These are phyloP conservation scores for Pachliopta kotzebuea DNA, from an alignment of 2,888 invertebrate genomes.

Conservation along the genomic window DNA sequence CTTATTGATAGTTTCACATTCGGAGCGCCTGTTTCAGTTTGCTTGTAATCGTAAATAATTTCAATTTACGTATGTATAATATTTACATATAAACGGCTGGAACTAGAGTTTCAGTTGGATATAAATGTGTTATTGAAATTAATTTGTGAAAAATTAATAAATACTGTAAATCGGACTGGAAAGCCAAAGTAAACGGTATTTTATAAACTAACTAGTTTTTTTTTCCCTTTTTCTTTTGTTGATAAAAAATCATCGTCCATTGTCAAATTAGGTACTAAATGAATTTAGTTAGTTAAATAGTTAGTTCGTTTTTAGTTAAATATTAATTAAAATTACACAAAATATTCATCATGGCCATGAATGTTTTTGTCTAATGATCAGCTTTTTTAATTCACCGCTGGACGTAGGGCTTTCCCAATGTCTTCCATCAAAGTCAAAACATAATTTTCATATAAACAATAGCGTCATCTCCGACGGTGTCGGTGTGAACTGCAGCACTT, in stretches of 20 bases:
- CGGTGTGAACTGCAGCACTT: too few relatives aligned
- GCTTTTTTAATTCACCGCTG: too few relatives aligned
- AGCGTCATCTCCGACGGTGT: too few relatives aligned
- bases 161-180: conserved; percentile 79
- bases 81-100: conserved; percentile 57
- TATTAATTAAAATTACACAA: too few relatives aligned
- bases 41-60: conserved; percentile 54
- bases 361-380: too few relatives aligned
- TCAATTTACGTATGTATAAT: conserved; percentile 60
- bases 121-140: conserved; percentile 72
- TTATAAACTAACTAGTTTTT: conserved; percentile 48
- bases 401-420: too few relatives aligned
- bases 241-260: too few relatives aligned
- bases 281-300: too few relatives aligned
- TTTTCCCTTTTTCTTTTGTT: conserved; percentile 1
- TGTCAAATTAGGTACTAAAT: background rate
- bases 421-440: too few relatives aligned
- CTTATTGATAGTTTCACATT: conserved; percentile 40
- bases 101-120: conserved; percentile 64
- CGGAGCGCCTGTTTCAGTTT: conserved; percentile 45
- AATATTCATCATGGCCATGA: too few relatives aligned
- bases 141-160: conserved; percentile 64
- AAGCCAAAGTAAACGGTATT: conserved; percentile 81
- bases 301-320: too few relatives aligned
- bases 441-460: too few relatives aligned